phyloP scores from a whole-genome alignment of 2,888 invertebrate species.

The Baronia brevicornis region DNA sequence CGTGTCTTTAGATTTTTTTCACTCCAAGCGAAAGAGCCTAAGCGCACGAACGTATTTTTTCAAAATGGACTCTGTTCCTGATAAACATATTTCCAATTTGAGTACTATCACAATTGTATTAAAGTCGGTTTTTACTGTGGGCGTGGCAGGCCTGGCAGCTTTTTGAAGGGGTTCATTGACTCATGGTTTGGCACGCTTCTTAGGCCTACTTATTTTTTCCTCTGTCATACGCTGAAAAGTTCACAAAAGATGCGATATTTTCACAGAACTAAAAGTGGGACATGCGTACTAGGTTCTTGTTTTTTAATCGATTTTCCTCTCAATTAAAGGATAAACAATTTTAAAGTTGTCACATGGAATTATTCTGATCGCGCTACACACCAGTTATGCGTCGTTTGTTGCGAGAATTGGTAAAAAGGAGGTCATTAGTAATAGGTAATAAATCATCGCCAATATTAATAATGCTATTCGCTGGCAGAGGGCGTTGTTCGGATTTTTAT shows the following conservation, averaged over 20 bases:
- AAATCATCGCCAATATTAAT: conserved; percentile 33
- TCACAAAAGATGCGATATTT: conserved; percentile 56
- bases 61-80: conserved; percentile 46
- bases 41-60: conserved; percentile 42
- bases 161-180: conserved; percentile 67
- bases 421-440: conserved; percentile 40
- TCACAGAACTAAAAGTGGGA: conserved; percentile 56
- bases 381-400: conserved; percentile 31
- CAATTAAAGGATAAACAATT: conserved; percentile 35
- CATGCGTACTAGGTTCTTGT: conserved; percentile 41
- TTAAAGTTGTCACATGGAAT: conserved; percentile 24
- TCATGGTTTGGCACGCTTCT: conserved; percentile 62
- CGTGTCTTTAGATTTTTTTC: conserved; percentile 55
- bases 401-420: conserved; percentile 48
- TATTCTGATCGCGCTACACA: conserved; percentile 21
- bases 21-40: conserved; percentile 56
- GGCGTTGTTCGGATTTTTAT: conserved; percentile 33
- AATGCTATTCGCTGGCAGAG: conserved; percentile 55
- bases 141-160: conserved; percentile 35
- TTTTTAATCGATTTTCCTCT: conserved; percentile 49
- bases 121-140: conserved; percentile 37
- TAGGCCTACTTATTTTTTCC: conserved; percentile 59
- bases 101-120: conserved; percentile 25
- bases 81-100: conserved; percentile 34
- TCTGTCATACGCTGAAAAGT: conserved; percentile 39